Conservation (phyloP, 92 coral and sea anemone species). For the Meandrina meandrites region DNA sequence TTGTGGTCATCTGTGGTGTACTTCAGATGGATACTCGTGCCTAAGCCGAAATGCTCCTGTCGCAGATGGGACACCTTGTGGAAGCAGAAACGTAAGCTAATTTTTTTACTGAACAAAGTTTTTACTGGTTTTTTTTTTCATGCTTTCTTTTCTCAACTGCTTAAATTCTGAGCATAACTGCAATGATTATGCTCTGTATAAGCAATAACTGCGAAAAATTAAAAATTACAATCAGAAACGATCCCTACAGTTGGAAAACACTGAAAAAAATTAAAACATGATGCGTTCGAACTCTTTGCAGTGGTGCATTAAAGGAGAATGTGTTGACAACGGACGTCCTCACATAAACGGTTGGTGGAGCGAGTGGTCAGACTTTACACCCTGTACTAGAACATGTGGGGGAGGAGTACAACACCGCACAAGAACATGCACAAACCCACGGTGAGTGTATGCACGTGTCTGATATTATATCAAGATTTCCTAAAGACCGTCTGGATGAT, state of each 20-base stretch:
- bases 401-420: slow-evolving; percentile 76
- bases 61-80: slow-evolving; percentile 80
- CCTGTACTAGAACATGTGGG: slow-evolving; percentile 77
- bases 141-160: too few relatives aligned
- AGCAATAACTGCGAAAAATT: too few relatives aligned
- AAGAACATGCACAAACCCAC: slow-evolving; percentile 83
- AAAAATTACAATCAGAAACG: too few relatives aligned
- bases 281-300: slow-evolving; percentile 7
- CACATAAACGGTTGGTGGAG: slow-evolving; percentile 87
- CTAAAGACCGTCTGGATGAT: too few relatives aligned
- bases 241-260: too few relatives aligned
- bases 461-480: too few relatives aligned
- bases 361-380: slow-evolving; percentile 68
- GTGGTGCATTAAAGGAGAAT: slow-evolving; percentile 92
- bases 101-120: too few relatives aligned
- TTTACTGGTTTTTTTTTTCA: too few relatives aligned
- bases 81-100: slow-evolving; percentile 71
- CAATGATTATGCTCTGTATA: too few relatives aligned
- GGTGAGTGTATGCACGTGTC: slow-evolving; percentile 39
- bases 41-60: slow-evolving; percentile 53
- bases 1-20: slow-evolving; percentile 63
- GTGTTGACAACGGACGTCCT: slow-evolving; percentile 93
- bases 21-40: slow-evolving; percentile 45
- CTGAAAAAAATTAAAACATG: too few relatives aligned
- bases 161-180: too few relatives aligned